Evolutionary conservation across 2,113 vertebrate genomes (phyloP).

Genomic region (Tringa solitaria): DNA sequence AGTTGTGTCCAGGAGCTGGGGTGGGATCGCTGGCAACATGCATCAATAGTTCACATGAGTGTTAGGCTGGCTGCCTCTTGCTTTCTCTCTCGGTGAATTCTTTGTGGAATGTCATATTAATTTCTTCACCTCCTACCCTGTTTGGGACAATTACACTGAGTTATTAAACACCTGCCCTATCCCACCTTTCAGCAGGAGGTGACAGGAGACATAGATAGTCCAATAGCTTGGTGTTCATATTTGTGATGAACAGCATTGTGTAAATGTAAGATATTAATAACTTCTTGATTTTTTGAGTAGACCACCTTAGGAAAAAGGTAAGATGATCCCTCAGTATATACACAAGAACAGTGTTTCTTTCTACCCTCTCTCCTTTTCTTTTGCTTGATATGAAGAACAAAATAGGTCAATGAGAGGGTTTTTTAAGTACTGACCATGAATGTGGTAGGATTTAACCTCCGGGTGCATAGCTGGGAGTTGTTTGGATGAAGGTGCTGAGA

Average conservation of each 20-base stretch:
- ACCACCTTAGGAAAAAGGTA: not conserved
- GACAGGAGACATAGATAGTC: not conserved
- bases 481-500: not conserved
- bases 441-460: not conserved
- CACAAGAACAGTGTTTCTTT: not conserved
- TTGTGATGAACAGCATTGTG: not conserved
- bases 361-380: not conserved
- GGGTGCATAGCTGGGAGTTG: not conserved
- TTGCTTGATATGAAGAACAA: not conserved
- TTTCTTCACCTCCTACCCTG: not conserved
- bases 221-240: not conserved
- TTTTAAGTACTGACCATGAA: not conserved
- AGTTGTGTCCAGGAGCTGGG: not conserved
- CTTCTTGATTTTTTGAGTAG: not conserved
- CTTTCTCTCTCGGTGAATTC: not conserved
- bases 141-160: not conserved
- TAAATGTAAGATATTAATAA: not conserved
- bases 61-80: not conserved
- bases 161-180: not conserved
- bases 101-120: not conserved
- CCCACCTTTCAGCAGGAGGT: not conserved
- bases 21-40: not conserved
- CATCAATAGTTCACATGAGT: rapidly evolving
- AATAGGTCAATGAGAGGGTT: not conserved
- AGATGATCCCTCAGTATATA: not conserved